Percentiles rank a stretch among this genome's conserved stretches.
These are phyloP conservation scores for Clarias laeviceps DNA, from an alignment of 2,797 vertebrate genomes.

Conservation along the genomic window DNA sequence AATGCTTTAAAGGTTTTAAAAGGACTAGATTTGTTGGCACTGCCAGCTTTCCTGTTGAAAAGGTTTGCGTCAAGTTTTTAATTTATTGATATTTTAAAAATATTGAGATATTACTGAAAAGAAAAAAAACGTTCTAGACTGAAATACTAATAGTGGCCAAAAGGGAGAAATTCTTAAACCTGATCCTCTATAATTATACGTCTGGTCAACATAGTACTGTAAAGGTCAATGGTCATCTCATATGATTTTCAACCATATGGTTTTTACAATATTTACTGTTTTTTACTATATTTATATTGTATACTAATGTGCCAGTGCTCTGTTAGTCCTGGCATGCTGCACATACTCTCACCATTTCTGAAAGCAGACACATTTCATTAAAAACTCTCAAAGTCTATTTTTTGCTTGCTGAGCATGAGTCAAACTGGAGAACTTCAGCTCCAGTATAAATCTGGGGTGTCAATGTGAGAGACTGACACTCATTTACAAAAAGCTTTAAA, in stretches of 20 bases:
- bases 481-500: constrained; percentile 34
- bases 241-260: background rate
- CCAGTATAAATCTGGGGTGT: constrained; percentile 17
- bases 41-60: too few species aligned
- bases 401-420: constrained; percentile 15
- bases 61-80: background rate
- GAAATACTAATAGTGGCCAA: background rate
- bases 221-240: background rate
- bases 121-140: background rate
- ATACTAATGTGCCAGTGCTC: background rate
- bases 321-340: background rate
- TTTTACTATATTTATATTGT: background rate
- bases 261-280: background rate
- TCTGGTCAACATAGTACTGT: background rate
- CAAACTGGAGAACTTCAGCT: background rate
- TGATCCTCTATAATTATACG: background rate
- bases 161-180: background rate
- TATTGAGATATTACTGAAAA: background rate
- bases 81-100: background rate
- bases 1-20: background rate
- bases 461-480: background rate
- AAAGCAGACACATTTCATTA: constrained; percentile 42
- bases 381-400: constrained; percentile 8
- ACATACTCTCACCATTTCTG: background rate
- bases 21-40: background rate